Evolutionary conservation across 2,113 vertebrate species (phyloP).

Genomic region (Chinchilla lanigera): DNA sequence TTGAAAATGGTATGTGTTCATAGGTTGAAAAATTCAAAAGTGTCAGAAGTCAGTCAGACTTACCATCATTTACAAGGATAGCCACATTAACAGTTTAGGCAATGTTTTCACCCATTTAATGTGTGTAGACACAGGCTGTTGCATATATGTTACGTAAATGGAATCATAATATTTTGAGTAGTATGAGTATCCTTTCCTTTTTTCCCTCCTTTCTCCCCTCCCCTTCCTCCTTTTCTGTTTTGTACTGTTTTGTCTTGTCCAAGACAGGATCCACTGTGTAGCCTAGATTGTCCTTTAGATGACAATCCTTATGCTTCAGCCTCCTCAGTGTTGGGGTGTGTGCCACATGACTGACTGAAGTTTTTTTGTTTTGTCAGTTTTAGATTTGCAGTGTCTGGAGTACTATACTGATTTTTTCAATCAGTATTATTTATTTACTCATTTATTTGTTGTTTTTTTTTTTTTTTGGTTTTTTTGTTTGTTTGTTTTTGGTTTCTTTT

Average conservation of each 20-base stretch:
- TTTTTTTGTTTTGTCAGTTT: background rate
- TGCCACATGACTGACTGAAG: background rate
- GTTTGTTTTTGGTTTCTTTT: no score
- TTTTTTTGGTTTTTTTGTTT: no score
- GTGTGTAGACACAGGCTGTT: background rate
- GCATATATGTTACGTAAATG: background rate
- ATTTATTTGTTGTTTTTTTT: background rate
- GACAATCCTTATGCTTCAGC: background rate
- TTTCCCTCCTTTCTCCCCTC: no score
- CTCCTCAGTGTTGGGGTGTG: no score
- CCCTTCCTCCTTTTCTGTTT: background rate
- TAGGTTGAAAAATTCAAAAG: background rate
- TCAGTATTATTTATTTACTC: conserved; percentile 11
- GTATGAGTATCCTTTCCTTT: background rate
- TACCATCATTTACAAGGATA: background rate
- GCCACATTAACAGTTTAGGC: background rate
- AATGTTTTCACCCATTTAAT: background rate
- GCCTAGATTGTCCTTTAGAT: background rate
- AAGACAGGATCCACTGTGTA: background rate
- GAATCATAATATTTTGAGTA: background rate
- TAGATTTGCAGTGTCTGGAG: background rate
- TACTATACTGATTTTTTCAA: background rate
- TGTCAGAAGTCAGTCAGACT: background rate
- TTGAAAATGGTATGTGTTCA: background rate
- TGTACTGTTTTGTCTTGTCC: background rate